Base-by-base conservation (phyloP, 1,140 invertebrate species). In the Thaumetopoea pityocampa region DNA sequence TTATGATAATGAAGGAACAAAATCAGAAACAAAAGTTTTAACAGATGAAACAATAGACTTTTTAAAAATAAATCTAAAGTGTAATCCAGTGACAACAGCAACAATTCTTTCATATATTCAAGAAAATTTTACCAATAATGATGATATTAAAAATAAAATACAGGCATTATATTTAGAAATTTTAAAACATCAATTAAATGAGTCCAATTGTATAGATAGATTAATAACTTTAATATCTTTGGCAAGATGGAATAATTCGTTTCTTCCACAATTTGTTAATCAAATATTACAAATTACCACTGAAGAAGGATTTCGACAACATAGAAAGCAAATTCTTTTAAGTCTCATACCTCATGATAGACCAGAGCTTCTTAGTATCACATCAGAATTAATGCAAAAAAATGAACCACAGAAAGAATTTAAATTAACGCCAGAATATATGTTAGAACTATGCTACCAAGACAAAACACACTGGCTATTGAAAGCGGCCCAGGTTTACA, bases 381-480 rank as follows among this genome's bases (percentile, higher is more conserved):
- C 59, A 4, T 69, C 71, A 28, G 71, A 81, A 15, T 47, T 67
- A 3, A 67, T 84, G 36, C 67, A 78, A 32, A 71, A 46, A 43
- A 69, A 71, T 67, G 79, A 78, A 19, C 62, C 67, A 14, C 67
- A 76, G 24, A 78, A 70, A 35, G 61, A 70, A 36, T 84, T 78
- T 30, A 81, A 78, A 47, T 36, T 81, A 6, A 81, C 74, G 5
- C 73, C 82, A 28, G 78, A 85, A 47, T 78, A 84, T 44, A 86
- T 86, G 80, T 61, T 85, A 8, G 79, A 86, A 48, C 44, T 86
- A 4, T 83, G 77, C 20, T 85, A 85, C 41, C 67, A 77, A 38
- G 77, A 79, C 8, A 82, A 82, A 36, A 79, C 65, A 33, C 82
- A 86, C 43, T 85, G 84, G 84, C 51, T 86, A 5, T 48, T 85